Base-by-base conservation (phyloP, 2,797 vertebrate species). In the Scolopax rusticola region DNA sequence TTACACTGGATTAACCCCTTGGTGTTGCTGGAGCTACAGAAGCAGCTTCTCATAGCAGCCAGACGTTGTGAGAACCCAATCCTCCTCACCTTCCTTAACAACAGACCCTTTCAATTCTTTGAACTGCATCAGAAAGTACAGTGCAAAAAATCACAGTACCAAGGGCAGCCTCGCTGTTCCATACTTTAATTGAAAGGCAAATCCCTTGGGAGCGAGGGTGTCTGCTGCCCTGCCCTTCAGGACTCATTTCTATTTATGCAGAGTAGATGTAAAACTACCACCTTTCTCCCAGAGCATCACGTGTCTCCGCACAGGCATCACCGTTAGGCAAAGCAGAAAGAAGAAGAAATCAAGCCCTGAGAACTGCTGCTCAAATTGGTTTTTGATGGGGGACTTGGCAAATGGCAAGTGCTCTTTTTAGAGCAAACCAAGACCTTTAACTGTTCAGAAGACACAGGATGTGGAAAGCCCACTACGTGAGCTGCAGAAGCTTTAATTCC, bases 151-250 rank as follows among this genome's bases (percentile, higher is more conserved):
- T 6, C 38, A 6, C 0, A 12, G 27, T 12, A 30, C 56, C 12
- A 27, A 45, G 38, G 27, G 28, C 4, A 54, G 21, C n/a, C 57
- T 67, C 0, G 0, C 30, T 20, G 16, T 7, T 32, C 36, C 38
- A 0, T 0, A 28, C 4, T 43, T 21, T 4, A 45, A 40, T 0
- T 45, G 59, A 65, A 71, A 54, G 30, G 28, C 20, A 53, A 3
- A 41, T 16, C 27, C 33, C n/a, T 48, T 43, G 69, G 47, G 59
- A 81, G 40, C 2, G 1, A 57, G 32, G 6, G 2, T 30, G 15
- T 19, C 48, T 54, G 4, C 61, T 67, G n/a, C 8, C 45, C 47
- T 56, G 80, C 54, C 33, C 56, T 77, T 38, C 2, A 10, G 41
- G 17, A 14, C 20, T 43, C 12, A 15, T 36, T 50, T 54, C 60